Base-by-base conservation (phyloP, 2,888 invertebrate genomes). In the Torymus texanus region DNA sequence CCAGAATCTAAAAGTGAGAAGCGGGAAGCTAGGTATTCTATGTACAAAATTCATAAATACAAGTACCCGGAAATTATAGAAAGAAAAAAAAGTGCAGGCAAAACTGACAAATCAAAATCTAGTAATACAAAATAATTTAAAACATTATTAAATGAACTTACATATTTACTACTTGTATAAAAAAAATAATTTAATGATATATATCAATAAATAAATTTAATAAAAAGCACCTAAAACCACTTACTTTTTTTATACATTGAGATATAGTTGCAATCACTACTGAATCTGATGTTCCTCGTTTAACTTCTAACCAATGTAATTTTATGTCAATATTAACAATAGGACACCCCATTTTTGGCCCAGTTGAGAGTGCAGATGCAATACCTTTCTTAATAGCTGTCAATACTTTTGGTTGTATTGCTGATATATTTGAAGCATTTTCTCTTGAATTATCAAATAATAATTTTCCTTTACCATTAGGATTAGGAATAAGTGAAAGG, bases 341-440 rank as follows among this genome's bases (percentile, higher is more conserved):
- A 76, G 96, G 97, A 85, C 95, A 97, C 50, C 95, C 94, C 24
- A 98, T 91, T 85, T 96, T 94, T 0, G 98, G 97, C 13, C 99
- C 99, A 88, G 94, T 93, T 68, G 92, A 87, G 8, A 97, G 89
- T 0, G 95, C 96, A 1, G 94, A 91, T 55, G 90, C 88, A 1
- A 96, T 92, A 0, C 97, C 98, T 83, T 93, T 94, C 76, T 93
- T 93, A 24, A 98, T 91, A 2, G 96, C 94, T 75, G 92, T 91
- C 85, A 96, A 88, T 82, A 93, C 92, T 70, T 93, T 94, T 13
- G 94, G 94, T 77, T 92, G 92, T 18, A 97, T 87, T 71, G 91
- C 91, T 0, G 93, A 91, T 12, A 97, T 91, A 89, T 95, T 95
- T 10, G 93, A 92, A 0, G 94, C 93, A 84, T 92, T 93, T 12